A percentile compares a stretch with the other conserved stretches of the same genome.
phyloP scores from a whole-genome alignment of 35 echinoderm and acorn worm genomes.

The Apostichopus parvimensis region DNA sequence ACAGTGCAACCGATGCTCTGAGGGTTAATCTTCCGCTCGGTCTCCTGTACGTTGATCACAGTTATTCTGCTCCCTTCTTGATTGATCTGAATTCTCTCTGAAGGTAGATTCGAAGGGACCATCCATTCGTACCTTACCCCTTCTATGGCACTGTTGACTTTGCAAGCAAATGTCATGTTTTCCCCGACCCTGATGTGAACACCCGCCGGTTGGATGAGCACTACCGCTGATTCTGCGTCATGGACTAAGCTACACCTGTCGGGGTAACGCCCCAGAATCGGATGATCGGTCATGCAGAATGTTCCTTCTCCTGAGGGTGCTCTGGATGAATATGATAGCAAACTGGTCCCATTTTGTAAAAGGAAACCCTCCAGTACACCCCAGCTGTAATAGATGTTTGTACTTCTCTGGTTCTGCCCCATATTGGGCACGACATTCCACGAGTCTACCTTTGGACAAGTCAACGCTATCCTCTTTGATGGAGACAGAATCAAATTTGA shows the following conservation, averaged over 20 bases:
- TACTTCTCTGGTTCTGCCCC: neutral
- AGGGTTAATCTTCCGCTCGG: neutral
- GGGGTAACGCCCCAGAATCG: neutral
- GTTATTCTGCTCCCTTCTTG: neutral
- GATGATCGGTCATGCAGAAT: slow-evolving; percentile 36
- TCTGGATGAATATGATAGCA: slow-evolving; percentile 26
- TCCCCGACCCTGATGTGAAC: slow-evolving; percentile 22
- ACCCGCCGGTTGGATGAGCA: slow-evolving; percentile 29
- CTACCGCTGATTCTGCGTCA: neutral
- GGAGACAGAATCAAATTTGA: slow-evolving; percentile 46
- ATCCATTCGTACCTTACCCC: slow-evolving; percentile 13
- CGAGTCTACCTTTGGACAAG: neutral
- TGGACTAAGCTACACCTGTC: neutral
- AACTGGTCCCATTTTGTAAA: slow-evolving; percentile 35
- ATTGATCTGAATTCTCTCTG: slow-evolving; percentile 12
- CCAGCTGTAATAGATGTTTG: slow-evolving; percentile 1
- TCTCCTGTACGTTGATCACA: slow-evolving; percentile 3
- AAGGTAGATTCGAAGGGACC: neutral
- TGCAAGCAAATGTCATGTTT: slow-evolving; percentile 43
- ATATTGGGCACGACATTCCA: neutral
- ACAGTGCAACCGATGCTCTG: neutral
- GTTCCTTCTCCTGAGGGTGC: neutral
- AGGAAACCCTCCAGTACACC: slow-evolving; percentile 12
- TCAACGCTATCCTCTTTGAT: neutral
- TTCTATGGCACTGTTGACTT: slow-evolving; percentile 1